phyloP scores from a whole-genome alignment of 2,888 invertebrate genomes.

The Eumacrocentrus americanus region DNA sequence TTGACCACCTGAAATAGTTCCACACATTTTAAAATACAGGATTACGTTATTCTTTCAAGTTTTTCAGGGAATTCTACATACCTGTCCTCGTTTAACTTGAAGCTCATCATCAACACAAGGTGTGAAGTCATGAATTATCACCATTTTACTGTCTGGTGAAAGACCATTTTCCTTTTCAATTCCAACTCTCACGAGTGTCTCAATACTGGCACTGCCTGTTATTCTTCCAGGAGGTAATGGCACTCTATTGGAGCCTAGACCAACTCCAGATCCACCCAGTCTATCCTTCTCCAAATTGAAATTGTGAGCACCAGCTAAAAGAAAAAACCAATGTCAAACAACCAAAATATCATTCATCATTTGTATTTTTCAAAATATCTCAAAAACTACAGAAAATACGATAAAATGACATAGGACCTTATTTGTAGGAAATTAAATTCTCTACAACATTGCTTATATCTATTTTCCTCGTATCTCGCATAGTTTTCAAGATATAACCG shows the following conservation, averaged over 20 bases:
- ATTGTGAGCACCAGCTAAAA: slow-evolving; percentile 53
- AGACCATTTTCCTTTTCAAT: slow-evolving; percentile 92
- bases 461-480: too few relatives aligned
- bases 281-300: slow-evolving; percentile 67
- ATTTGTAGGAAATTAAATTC: too few relatives aligned
- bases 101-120: slow-evolving; percentile 95
- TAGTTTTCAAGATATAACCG: too few relatives aligned
- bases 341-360: too few relatives aligned
- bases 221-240: slow-evolving; percentile 89
- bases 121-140: slow-evolving; percentile 91
- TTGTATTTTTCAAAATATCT: too few relatives aligned
- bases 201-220: slow-evolving; percentile 93
- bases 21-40: too few relatives aligned
- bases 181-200: slow-evolving; percentile 86
- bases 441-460: too few relatives aligned
- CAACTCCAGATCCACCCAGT: slow-evolving; percentile 79
- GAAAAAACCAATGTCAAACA: too few relatives aligned
- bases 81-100: slow-evolving; percentile 83
- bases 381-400: too few relatives aligned
- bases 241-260: slow-evolving; percentile 71
- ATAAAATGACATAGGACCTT: too few relatives aligned
- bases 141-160: slow-evolving; percentile 93
- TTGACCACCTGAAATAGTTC: slow-evolving; percentile 85
- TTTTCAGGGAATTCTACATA: too few relatives aligned
- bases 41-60: too few relatives aligned